Evolutionary conservation across 2,888 invertebrate genomes (phyloP), one percentile per base, ranked within the genome.

Genomic region (Apoda limacodes): DNA sequence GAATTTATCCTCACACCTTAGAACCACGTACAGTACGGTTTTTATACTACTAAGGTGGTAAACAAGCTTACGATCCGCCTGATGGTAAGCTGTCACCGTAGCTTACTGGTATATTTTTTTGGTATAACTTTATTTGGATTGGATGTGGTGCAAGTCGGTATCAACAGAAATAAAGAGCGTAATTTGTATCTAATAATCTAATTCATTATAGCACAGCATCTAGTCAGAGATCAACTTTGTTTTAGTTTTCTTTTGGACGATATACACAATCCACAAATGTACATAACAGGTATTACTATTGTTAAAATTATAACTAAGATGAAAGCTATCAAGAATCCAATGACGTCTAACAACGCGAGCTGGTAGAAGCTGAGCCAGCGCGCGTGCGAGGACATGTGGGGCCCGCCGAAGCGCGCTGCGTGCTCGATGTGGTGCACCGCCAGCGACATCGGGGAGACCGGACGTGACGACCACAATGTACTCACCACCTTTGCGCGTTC

Each of bases 371-470:
- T 42, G 1, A 60, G 31, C 17, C 42, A 36, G 1, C 60, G 51
- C 2, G 46, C 51, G 3, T 48, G 43, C 0, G 61, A 51, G 0
- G 58, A 54, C 45, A 60, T 47, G n/a, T 49, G 13, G 2, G 57
- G 39, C 1, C 50, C 48, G 15, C 45, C 43, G 37, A 46, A 40
- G 3, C 55, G 51, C 2, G 56, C 62, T 1, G 52, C 46, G 13
- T 45, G 51, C 34, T 65, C 61, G 6, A 63, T 46, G 40, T 59
- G 48, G 42, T 50, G 55, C 2, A 63, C 28, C 1, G 65, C 65
- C 1, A 48, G 48, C n/a, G 56, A 57, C 58, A 65, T 62, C 1
- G 64, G 62, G 0, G 44, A 5, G 0, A 46, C 31, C 0, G 52
- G 55, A 0, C 61, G 54, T 22, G 56, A 53, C 25, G 41, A 39